These are phyloP conservation scores for Thereuonema tuberculata DNA, from an alignment of 1,140 invertebrate genomes.

Conservation along the genomic window DNA sequence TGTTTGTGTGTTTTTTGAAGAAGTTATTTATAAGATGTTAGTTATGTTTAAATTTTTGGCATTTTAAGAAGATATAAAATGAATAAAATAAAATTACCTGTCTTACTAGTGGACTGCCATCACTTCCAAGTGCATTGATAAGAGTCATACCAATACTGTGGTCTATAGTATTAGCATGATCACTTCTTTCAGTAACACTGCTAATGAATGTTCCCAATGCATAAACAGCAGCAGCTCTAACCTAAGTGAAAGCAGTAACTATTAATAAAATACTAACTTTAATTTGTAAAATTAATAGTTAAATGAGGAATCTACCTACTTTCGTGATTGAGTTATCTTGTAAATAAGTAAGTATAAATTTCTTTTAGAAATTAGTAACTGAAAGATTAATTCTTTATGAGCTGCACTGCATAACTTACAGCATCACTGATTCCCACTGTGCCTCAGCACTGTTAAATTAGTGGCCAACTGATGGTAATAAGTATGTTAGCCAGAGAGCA, in stretches of 20 bases:
- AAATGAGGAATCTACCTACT: background rate
- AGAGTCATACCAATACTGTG: constrained; percentile 76
- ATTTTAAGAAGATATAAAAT: too few relatives aligned
- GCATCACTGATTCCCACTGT: too few relatives aligned
- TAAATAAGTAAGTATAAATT: background rate
- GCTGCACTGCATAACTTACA: too few relatives aligned
- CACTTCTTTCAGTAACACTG: constrained; percentile 57
- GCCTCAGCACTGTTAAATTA: too few relatives aligned
- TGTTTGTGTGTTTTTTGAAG: too few relatives aligned
- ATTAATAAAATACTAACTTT: constrained; percentile 4
- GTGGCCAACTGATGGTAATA: too few relatives aligned
- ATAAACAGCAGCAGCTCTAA: constrained; percentile 77
- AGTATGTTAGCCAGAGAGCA: too few relatives aligned
- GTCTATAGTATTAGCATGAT: constrained; percentile 86
- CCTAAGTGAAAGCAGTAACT: constrained; percentile 34
- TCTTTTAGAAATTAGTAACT: too few relatives aligned
- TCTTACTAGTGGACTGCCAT: constrained; percentile 77
- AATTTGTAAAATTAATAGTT: background rate
- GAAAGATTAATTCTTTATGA: too few relatives aligned
- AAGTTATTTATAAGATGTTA: too few relatives aligned
- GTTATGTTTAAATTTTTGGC: too few relatives aligned
- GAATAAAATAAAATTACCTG: constrained; percentile 42
- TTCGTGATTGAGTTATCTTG: background rate
- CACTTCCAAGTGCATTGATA: constrained; percentile 55
- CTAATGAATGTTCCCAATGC: constrained; percentile 87